phyloP scores from a whole-genome alignment of 2,888 invertebrate genomes.

The Eilema sororculum region DNA sequence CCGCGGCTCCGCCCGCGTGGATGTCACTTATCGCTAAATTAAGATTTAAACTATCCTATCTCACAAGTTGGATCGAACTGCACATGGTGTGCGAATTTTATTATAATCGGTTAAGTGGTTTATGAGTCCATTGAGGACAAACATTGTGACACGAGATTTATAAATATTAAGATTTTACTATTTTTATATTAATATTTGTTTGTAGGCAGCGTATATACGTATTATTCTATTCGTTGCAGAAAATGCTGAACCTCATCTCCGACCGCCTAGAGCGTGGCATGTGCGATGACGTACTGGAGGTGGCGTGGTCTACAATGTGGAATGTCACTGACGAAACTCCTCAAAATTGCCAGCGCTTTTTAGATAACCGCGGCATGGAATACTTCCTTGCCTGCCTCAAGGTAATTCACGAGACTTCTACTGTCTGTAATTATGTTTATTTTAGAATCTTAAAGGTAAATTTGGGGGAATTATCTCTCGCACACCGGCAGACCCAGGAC shows the following conservation, averaged over 20 bases:
- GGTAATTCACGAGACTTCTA: slow-evolving; percentile 81
- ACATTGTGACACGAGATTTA: too few relatives aligned
- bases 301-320: slow-evolving; percentile 99
- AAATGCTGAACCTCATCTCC: slow-evolving; percentile 95
- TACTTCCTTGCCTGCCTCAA: slow-evolving; percentile 95
- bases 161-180: neutral
- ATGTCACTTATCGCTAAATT: too few relatives aligned
- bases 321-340: slow-evolving; percentile 99
- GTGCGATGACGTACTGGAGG: slow-evolving; percentile 98
- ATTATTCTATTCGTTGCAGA: slow-evolving; percentile 64
- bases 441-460: too few relatives aligned
- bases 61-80: too few relatives aligned
- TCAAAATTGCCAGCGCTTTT: slow-evolving; percentile 96
- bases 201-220: neutral
- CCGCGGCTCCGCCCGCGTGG: too few relatives aligned
- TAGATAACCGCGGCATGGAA: slow-evolving; percentile 95
- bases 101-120: too few relatives aligned
- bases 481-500: too few relatives aligned
- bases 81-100: too few relatives aligned
- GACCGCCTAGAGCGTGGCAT: slow-evolving; percentile 91
- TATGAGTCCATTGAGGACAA: too few relatives aligned
- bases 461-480: too few relatives aligned
- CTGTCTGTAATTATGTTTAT: too few relatives aligned
- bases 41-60: too few relatives aligned
- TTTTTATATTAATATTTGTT: neutral